Percentiles rank a stretch among this genome's conserved stretches.
phyloP scores from a whole-genome alignment of 2,888 invertebrate genomes.

The Cancer borealis region DNA sequence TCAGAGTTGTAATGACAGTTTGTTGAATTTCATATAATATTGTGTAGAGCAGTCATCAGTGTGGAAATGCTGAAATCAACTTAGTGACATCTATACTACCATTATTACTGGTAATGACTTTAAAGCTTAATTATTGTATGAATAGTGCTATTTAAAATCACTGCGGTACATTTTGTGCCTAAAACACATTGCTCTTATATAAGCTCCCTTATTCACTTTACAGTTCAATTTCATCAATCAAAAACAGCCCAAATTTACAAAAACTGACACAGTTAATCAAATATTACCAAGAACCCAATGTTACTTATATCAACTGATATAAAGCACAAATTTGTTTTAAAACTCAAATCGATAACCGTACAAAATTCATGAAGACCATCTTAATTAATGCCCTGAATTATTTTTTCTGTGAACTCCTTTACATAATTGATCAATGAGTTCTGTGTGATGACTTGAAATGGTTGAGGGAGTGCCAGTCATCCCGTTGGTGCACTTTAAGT shows the following conservation, averaged over 20 bases:
- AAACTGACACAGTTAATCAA: not conserved
- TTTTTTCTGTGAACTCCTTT: not conserved
- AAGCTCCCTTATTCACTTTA: not conserved
- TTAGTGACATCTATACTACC: not conserved
- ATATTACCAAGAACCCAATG: not conserved
- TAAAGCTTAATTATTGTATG: not conserved
- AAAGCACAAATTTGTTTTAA: not conserved
- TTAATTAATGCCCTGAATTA: not conserved
- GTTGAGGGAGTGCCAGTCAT: not conserved
- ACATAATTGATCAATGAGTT: not conserved
- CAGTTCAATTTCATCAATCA: not conserved
- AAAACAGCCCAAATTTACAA: not conserved
- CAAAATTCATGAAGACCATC: not conserved
- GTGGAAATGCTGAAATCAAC: constrained; percentile 4
- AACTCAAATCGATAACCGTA: not conserved
- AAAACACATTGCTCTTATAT: not conserved
- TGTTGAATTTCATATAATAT: not conserved
- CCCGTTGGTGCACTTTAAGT: not conserved
- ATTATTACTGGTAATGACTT: not conserved
- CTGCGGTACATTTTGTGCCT: not conserved
- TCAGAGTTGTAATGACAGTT: not conserved
- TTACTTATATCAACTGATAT: not conserved
- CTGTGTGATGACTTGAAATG: not conserved
- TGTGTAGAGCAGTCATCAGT: not conserved
- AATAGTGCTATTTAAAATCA: not conserved